A percentile compares a stretch with the other conserved stretches of the same genome.
Evolutionary conservation across 2,113 vertebrate species (phyloP).

Genomic region (Mustelus asterias): DNA sequence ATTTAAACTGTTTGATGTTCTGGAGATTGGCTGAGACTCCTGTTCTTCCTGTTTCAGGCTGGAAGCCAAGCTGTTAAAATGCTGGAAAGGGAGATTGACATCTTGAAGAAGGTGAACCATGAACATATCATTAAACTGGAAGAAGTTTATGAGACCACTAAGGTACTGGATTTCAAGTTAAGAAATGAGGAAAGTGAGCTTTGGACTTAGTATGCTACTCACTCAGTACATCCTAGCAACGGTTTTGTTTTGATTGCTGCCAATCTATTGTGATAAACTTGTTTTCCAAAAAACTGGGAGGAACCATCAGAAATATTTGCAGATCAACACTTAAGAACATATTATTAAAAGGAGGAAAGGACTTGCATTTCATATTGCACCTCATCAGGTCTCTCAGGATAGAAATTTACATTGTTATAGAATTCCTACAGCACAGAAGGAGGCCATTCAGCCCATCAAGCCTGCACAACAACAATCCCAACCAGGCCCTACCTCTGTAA

Average conservation of each 20-base stretch:
- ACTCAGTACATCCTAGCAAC: background rate
- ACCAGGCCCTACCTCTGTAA: too few relatives aligned
- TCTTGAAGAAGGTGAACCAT: conserved; percentile 35
- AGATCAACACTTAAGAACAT: background rate
- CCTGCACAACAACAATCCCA: too few relatives aligned
- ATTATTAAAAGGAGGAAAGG: background rate
- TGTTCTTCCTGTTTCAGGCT: conserved; percentile 1
- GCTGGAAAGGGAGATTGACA: conserved; percentile 28
- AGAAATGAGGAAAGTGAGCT: background rate
- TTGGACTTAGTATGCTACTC: background rate
- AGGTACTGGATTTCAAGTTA: conserved; percentile 2
- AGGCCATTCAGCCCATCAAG: too few relatives aligned
- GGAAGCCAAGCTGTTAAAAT: conserved; percentile 25
- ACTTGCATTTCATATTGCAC: background rate
- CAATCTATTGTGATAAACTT: background rate
- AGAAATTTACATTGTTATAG: background rate
- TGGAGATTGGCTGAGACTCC: background rate
- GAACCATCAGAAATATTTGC: background rate
- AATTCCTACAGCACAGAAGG: background rate
- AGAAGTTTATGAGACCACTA: conserved; percentile 21
- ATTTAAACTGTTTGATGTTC: background rate
- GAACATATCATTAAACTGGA: conserved; percentile 25
- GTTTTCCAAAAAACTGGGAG: background rate
- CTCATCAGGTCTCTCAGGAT: background rate
- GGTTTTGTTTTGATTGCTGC: background rate